Conservation (phyloP, 1,140 invertebrate species). For the Lysiphlebus fabarum region DNA sequence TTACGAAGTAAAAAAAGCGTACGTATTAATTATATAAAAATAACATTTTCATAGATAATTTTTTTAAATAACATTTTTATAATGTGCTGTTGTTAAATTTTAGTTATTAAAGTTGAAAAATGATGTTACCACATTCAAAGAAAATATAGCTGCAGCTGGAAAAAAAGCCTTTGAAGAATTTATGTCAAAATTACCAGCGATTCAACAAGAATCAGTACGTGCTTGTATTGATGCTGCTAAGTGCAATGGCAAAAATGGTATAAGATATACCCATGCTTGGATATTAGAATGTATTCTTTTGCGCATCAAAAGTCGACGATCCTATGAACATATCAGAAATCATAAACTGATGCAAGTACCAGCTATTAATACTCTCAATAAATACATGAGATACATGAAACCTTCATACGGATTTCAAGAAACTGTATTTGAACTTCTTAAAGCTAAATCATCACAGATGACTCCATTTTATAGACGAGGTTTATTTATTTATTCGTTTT, state of each 20-base stretch:
- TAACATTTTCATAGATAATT: too few species aligned
- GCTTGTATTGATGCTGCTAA: conserved; percentile 19
- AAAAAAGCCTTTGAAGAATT: neutral
- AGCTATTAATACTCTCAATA: conserved; percentile 21
- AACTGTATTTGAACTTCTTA: neutral
- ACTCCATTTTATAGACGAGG: neutral
- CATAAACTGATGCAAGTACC: conserved; percentile 24
- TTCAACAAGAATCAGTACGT: conserved; percentile 20
- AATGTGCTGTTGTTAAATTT: too few species aligned
- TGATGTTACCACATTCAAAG: conserved; percentile 1
- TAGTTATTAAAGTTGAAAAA: conserved; percentile 7
- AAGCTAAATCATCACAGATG: neutral
- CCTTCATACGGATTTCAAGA: conserved; percentile 16
- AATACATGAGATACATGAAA: conserved; percentile 19
- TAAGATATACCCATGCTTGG: conserved; percentile 23
- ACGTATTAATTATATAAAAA: too few species aligned
- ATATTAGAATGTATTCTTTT: conserved; percentile 27
- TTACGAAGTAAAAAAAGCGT: too few species aligned
- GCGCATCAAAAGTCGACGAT: conserved; percentile 18
- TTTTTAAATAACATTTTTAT: too few species aligned
- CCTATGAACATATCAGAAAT: conserved; percentile 21
- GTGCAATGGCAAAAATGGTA: conserved; percentile 2
- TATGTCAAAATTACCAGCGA: conserved; percentile 8
- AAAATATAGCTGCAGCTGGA: conserved; percentile 5
- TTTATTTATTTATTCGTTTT: neutral